phyloP scores from a whole-genome alignment of 2,888 invertebrate genomes.

The Leptopilina myrica region DNA sequence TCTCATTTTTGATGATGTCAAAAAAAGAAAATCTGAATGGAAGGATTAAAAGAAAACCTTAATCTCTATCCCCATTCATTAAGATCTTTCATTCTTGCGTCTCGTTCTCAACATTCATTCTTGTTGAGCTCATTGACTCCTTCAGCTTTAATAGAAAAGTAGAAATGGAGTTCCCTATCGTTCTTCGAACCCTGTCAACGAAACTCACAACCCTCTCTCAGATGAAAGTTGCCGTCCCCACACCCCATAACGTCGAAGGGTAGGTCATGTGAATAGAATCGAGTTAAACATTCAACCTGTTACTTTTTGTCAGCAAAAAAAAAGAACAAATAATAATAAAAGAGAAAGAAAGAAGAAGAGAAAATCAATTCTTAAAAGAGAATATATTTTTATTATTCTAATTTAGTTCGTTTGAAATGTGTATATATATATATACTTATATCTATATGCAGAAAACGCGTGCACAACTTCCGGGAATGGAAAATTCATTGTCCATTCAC shows the following conservation, averaged over 20 bases:
- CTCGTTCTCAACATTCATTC: neutral
- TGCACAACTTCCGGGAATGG: slow-evolving; percentile 5
- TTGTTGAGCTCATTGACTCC: neutral
- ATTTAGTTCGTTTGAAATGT: neutral
- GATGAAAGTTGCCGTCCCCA: slow-evolving; percentile 56
- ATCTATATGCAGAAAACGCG: neutral
- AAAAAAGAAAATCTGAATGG: no score
- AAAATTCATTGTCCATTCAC: slow-evolving; percentile 16
- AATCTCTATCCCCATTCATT: no score
- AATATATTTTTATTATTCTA: neutral
- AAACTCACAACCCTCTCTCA: slow-evolving; percentile 50
- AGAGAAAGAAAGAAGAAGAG: no score
- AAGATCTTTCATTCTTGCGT: no score
- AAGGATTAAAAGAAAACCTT: no score
- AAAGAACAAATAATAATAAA: no score
- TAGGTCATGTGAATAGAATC: slow-evolving; percentile 35
- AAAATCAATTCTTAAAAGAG: slow-evolving; percentile 49
- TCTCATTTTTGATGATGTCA: no score
- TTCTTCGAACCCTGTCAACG: slow-evolving; percentile 6
- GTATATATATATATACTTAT: no score
- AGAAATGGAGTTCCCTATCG: slow-evolving; percentile 18
- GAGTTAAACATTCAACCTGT: slow-evolving; percentile 62
- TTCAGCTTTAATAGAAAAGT: neutral
- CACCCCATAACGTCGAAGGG: slow-evolving; percentile 42
- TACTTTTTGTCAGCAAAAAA: slow-evolving; percentile 54